Evolutionary conservation across 2,797 vertebrate genomes (phyloP).

Genomic region (Hydrophis major): DNA sequence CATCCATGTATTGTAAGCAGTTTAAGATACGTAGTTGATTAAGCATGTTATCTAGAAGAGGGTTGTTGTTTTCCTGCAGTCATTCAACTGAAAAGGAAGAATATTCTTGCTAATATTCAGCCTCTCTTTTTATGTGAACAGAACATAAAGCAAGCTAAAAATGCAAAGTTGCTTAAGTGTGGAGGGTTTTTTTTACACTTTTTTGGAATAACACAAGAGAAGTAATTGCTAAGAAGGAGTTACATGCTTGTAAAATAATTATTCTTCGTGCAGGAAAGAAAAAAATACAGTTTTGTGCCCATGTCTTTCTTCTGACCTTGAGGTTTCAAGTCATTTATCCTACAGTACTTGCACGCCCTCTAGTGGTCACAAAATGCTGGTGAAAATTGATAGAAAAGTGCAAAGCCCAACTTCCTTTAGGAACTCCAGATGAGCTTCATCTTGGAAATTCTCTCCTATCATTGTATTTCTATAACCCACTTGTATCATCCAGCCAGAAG

Average conservation of each 20-base stretch:
- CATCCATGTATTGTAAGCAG: background rate
- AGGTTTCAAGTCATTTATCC: background rate
- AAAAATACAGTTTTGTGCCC: background rate
- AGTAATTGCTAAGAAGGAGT: background rate
- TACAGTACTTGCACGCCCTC: constrained; percentile 11
- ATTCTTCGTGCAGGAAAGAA: background rate
- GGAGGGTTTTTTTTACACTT: background rate
- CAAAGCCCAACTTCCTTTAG: background rate
- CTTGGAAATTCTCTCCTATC: background rate
- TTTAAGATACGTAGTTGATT: background rate
- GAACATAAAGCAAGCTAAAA: background rate
- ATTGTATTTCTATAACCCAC: background rate
- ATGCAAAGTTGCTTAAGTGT: background rate
- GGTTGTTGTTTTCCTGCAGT: background rate
- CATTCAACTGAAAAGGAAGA: background rate
- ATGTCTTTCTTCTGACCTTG: background rate
- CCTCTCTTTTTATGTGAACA: background rate
- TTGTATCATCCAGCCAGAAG: background rate
- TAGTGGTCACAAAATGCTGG: background rate
- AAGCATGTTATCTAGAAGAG: background rate
- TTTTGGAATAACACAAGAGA: constrained; percentile 6
- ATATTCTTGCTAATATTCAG: background rate
- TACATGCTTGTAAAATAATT: background rate
- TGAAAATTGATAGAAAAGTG: background rate
- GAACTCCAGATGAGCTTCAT: background rate